Conservation (phyloP, 2,888 invertebrate genomes). For the Maniola hyperantus region DNA sequence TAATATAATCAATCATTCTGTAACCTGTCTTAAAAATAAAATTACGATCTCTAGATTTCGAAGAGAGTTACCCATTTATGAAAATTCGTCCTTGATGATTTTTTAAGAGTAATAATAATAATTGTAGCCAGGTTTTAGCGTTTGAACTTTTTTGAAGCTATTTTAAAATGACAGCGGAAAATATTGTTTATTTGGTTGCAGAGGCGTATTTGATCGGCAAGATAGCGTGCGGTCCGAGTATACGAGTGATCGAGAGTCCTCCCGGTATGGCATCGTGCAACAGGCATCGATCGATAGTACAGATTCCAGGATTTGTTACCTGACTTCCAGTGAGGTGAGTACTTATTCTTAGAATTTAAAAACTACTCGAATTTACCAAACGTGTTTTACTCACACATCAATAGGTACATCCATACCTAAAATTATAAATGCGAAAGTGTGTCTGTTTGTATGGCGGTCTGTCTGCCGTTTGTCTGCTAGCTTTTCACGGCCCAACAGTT, state of each 20-base stretch:
- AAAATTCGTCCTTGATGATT: too few relatives aligned
- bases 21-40: too few relatives aligned
- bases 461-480: too few relatives aligned
- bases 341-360: conserved; percentile 41
- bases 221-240: conserved; percentile 95
- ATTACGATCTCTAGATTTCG: too few relatives aligned
- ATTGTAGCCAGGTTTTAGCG: background rate
- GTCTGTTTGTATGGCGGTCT: too few relatives aligned
- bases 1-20: too few relatives aligned
- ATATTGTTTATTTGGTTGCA: conserved; percentile 62
- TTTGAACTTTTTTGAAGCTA: background rate
- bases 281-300: conserved; percentile 97
- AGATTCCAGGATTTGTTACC: conserved; percentile 95
- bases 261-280: conserved; percentile 94
- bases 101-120: too few relatives aligned
- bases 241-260: conserved; percentile 93
- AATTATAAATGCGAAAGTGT: too few relatives aligned
- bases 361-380: too few relatives aligned
- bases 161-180: background rate
- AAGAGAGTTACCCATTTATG: too few relatives aligned
- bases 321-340: conserved; percentile 98
- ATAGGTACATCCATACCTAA: too few relatives aligned
- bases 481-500: too few relatives aligned
- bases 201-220: conserved; percentile 93
- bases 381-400: background rate